Base-by-base conservation (phyloP, 2,797 vertebrate genomes). In the Hoplostethus atlanticus region DNA sequence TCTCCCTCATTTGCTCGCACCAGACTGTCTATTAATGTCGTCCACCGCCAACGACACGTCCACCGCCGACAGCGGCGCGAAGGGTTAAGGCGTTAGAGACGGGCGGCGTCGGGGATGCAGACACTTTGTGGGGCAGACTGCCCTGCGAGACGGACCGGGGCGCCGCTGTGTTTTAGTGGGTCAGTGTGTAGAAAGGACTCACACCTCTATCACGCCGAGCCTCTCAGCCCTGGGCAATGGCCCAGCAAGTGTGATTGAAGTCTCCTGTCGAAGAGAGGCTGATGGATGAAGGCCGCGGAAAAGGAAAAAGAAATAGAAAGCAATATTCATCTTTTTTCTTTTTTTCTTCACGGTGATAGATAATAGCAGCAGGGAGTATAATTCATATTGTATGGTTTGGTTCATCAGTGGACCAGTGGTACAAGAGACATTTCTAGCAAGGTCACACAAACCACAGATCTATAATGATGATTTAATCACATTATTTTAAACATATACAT, bases 201-300 rank as follows among this genome's bases (percentile, higher is more conserved):
- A 63, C 55, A 73, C 71, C 77, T 90, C 71, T 81, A 73, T 92
- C 81, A 77, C 82, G 70, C 68, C 72, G 53, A 84, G 69, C 10
- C 68, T 70, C 83, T 87, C 63, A 76, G 84, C 70, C 76, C 46
- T 53, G 73, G 47, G 78, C 78, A 79, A n/a, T 80, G 74, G 78
- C 68, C 76, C 72, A 80, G 76, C 83, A 85, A 79, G 64, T 70
- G 68, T 87, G 79, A 85, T 78, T 72, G 68, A 88, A 80, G 68
- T 62, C 75, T 77, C 28, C 57, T 79, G 77, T 78, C 84, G 73
- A 65, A 79, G 25, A 51, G 55, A 70, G 65, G 70, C 73, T 64
- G 60, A 80, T 25, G 73, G 30, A 79, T 74, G 69, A 82, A 76
- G 71, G 79, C 30, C 8, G 16, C 47, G 51, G 48, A 16, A 75